Percentiles rank a stretch among this genome's conserved stretches.
phyloP scores from a whole-genome alignment of 2,797 vertebrate species.

The Delichon dasypus region DNA sequence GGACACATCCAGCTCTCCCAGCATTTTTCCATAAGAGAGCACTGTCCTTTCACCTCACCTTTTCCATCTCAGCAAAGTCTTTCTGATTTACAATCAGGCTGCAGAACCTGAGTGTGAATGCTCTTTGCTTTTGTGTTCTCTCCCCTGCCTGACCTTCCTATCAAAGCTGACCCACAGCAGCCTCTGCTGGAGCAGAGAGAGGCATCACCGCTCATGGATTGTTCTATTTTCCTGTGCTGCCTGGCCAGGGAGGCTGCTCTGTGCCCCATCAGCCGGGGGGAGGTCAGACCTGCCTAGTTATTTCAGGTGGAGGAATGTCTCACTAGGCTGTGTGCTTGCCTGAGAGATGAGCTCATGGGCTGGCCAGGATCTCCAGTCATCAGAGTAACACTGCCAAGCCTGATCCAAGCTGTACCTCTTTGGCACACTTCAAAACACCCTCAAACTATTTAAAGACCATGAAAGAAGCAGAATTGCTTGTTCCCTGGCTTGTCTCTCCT shows the following conservation, averaged over 20 bases:
- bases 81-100: background rate
- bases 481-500: background rate
- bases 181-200: background rate
- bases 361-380: background rate
- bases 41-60: background rate
- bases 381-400: background rate
- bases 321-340: background rate
- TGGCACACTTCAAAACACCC: background rate
- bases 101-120: rapidly evolving
- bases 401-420: background rate
- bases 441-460: background rate
- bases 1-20: background rate
- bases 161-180: background rate
- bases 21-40: background rate
- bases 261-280: background rate
- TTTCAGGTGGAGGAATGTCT: background rate
- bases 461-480: background rate
- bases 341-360: background rate
- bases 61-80: background rate
- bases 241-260: background rate
- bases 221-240: background rate
- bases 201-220: rapidly evolving
- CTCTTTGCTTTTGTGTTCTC: background rate
- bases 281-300: background rate
- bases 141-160: background rate